phyloP scores from a whole-genome alignment of 2,113 vertebrate species.

The Melanotaenia duboulayi region DNA sequence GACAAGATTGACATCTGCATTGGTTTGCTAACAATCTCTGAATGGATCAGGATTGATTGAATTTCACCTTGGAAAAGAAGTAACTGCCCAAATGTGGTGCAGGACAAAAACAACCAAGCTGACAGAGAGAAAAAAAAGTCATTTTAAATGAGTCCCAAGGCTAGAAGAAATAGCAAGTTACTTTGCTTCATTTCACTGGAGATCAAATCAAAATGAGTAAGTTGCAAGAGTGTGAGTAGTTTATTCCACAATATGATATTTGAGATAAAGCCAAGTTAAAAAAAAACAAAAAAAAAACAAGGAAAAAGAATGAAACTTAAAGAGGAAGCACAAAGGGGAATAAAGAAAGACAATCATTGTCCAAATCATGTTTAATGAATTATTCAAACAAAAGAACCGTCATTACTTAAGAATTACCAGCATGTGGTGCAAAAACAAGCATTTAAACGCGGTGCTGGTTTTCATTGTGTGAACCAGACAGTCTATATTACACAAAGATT shows the following conservation, averaged over 20 bases:
- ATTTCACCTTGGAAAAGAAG: constrained; percentile 3
- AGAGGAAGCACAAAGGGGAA: background rate
- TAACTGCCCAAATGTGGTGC: background rate
- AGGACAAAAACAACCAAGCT: constrained; percentile 6
- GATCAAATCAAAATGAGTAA: background rate
- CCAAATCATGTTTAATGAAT: constrained; percentile 14
- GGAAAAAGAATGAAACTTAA: background rate
- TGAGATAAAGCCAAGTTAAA: constrained; percentile 5
- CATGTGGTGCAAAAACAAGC: constrained; percentile 33
- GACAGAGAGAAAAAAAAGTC: background rate
- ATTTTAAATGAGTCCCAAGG: background rate
- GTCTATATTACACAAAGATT: constrained; percentile 23
- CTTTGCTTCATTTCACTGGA: background rate
- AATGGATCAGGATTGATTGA: constrained; percentile 4
- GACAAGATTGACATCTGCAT: background rate
- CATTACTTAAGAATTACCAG: constrained; percentile 16
- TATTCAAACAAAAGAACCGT: constrained; percentile 25
- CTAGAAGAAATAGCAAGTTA: constrained; percentile 11
- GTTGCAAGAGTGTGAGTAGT: background rate
- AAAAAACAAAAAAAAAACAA: background rate
- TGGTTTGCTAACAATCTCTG: constrained; percentile 6
- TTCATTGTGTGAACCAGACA: constrained; percentile 38
- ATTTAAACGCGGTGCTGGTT: constrained; percentile 34
- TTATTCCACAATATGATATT: constrained; percentile 9
- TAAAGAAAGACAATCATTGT: background rate